phyloP scores from a whole-genome alignment of 1,140 invertebrate genomes.

The Aphis gossypii region DNA sequence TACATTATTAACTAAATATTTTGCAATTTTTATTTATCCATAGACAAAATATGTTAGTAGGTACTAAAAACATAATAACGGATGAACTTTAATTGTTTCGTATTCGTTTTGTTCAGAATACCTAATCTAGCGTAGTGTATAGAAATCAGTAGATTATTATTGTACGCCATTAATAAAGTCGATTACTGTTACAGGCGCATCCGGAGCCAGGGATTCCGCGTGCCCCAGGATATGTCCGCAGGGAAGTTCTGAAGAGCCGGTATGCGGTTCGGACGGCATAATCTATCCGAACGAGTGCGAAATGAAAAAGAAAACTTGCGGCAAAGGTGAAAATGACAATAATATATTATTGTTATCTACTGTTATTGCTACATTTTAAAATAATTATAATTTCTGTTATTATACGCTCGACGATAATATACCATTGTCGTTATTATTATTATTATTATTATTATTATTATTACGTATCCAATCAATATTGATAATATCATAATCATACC shows the following conservation, averaged over 20 bases:
- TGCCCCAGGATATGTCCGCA: constrained; percentile 82
- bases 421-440: background rate
- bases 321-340: constrained; percentile 71
- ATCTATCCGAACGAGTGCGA: constrained; percentile 91
- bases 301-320: constrained; percentile 90
- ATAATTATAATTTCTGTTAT: background rate
- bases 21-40: background rate
- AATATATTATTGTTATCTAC: background rate
- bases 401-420: background rate
- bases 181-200: constrained; percentile 64
- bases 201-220: constrained; percentile 69
- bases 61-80: background rate
- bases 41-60: background rate
- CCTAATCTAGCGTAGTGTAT: background rate
- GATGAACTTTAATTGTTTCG: background rate
- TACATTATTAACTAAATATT: background rate
- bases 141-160: background rate
- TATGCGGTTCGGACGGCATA: constrained; percentile 85
- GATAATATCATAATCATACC: background rate
- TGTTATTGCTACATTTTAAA: background rate
- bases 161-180: background rate
- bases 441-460: too few species aligned
- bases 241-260: constrained; percentile 76
- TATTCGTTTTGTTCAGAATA: background rate
- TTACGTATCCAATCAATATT: background rate